Base-by-base conservation (phyloP, 2,797 vertebrate species). In the Scyliorhinus canicula region DNA sequence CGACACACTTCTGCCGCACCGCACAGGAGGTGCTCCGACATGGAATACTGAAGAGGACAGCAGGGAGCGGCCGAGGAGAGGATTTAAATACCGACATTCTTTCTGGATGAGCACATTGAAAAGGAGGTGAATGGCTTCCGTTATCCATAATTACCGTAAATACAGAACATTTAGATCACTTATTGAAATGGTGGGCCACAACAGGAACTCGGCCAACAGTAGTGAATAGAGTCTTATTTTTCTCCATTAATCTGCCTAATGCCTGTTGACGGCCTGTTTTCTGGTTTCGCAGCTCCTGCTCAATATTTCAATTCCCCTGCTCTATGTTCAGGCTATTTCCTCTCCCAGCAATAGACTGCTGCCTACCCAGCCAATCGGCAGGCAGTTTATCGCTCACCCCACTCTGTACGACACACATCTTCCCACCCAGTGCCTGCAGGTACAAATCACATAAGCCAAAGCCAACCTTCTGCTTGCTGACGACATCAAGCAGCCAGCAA, bases 361-460 rank as follows among this genome's bases (percentile, higher is more conserved):
- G 50, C 93, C 93, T 69, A 31, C 44, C 47, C 47, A 52, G 67
- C 93, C 65, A 94, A 94, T 94, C 67, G 8, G 16, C 44, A 52
- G 44, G 63, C 47, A n/a, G 93, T 28, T 71, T 50, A 71, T 14
- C 28, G 19, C 93, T 94, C 93, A 94, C 93, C 93, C 93, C 93
- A 94, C 67, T 71, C 63, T 67, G 11, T 28, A 67, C 63, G 65
- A 74, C 47, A 74, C 65, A 11, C 67, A 55, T 69, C 93, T 74
- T 31, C 67, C 93, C 50, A 94, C 44, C 93, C 67, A 94, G 6
- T n/a, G 47, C 50, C 47, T 3, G 47, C 93, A 74, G 93, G 93
- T 74, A 50, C 44, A n/a, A 52, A 90, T 90, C 8, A 0, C 86
- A 19, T 2, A 55, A 14, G 7, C 55, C 57, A 74, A 55, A 14